Evolutionary conservation across 2,113 vertebrate species (phyloP).

Genomic region (Dipodomys ordii): DNA sequence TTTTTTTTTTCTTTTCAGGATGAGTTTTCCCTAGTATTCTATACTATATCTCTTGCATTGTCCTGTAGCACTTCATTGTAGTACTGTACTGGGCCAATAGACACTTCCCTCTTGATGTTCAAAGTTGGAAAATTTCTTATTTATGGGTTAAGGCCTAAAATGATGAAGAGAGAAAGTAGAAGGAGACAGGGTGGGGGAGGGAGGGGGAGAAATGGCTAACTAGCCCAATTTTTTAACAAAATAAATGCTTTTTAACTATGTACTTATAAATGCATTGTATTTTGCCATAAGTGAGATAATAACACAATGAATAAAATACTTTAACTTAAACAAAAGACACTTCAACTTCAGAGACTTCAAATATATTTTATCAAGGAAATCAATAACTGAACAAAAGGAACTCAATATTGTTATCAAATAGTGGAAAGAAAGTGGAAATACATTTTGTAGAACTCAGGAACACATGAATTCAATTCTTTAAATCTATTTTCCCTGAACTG

Average conservation of each 20-base stretch:
- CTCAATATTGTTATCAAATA: neutral
- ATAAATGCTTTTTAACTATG: constrained; percentile 2
- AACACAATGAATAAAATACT: neutral
- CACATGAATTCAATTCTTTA: neutral
- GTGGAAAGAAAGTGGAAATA: neutral
- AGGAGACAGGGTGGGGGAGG: too few relatives aligned
- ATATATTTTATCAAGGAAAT: constrained; percentile 18
- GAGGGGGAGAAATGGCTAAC: neutral
- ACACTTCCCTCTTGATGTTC: neutral
- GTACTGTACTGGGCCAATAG: neutral
- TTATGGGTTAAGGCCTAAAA: neutral
- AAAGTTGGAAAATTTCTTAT: neutral
- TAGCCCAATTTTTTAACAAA: neutral
- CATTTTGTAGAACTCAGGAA: neutral
- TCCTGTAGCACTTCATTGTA: constrained; percentile 9
- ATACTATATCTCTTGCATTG: neutral
- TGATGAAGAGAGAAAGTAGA: neutral
- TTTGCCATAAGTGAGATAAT: neutral
- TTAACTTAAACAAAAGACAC: neutral
- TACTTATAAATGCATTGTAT: constrained; percentile 17
- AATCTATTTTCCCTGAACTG: neutral
- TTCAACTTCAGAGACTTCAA: constrained; percentile 5
- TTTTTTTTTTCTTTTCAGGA: neutral
- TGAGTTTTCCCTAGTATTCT: neutral
- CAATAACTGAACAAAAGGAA: neutral